Percentiles rank a stretch among this genome's conserved stretches.
phyloP scores from a whole-genome alignment of 2,797 vertebrate species.

The Poecilia wingei region DNA sequence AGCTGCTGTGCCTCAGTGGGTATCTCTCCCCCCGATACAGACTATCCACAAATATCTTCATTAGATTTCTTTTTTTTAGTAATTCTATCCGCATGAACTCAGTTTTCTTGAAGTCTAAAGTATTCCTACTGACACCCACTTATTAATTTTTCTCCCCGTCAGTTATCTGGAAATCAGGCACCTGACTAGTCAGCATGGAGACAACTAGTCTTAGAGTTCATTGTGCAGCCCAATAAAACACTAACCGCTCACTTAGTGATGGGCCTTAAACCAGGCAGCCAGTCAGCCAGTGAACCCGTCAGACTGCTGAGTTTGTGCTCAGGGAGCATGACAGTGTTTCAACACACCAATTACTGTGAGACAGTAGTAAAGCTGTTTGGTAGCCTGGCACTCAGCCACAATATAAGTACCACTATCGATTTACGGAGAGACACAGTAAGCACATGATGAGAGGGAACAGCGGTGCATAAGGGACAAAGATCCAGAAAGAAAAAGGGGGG shows the following conservation, averaged over 20 bases:
- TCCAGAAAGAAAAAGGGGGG: slow-evolving; percentile 6
- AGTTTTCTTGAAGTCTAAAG: neutral
- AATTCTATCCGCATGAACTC: neutral
- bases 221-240: slow-evolving; percentile 19
- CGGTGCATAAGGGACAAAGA: slow-evolving; percentile 30
- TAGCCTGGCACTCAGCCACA: slow-evolving; percentile 71
- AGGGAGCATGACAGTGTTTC: slow-evolving; percentile 76
- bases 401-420: slow-evolving; percentile 73
- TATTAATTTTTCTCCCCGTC: neutral
- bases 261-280: slow-evolving; percentile 60
- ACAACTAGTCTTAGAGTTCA: neutral
- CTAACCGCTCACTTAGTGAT: slow-evolving; percentile 45
- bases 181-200: neutral
- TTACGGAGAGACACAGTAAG: slow-evolving; percentile 51
- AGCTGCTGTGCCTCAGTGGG: slow-evolving; percentile 29
- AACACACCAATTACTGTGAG: slow-evolving; percentile 75
- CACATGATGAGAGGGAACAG: slow-evolving; percentile 37
- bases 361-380: slow-evolving; percentile 68
- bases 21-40: slow-evolving; percentile 4
- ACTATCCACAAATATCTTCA: slow-evolving; percentile 11
- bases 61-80: slow-evolving; percentile 11
- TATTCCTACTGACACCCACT: neutral
- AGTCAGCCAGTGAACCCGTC: slow-evolving; percentile 56
- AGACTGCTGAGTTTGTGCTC: slow-evolving; percentile 64
- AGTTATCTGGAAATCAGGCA: slow-evolving; percentile 6